These are phyloP conservation scores for Trogon surrucura DNA, from an alignment of 2,113 vertebrate genomes.

Conservation along the genomic window DNA sequence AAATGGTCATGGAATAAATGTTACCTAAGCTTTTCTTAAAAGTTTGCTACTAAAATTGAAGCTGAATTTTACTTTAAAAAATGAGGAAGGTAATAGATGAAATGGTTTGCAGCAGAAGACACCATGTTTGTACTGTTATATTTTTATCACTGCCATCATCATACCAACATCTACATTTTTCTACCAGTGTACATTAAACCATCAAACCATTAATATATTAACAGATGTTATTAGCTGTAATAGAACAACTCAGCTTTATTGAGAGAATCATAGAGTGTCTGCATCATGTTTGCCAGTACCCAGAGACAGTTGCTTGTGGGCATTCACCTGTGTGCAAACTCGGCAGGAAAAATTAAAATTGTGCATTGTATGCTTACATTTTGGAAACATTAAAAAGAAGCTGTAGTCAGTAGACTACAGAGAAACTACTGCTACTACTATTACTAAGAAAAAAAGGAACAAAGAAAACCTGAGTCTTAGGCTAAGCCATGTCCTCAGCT, in stretches of 20 bases:
- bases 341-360: constrained; percentile 4
- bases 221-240: background rate
- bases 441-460: background rate
- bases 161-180: background rate
- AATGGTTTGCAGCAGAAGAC: background rate
- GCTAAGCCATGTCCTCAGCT: background rate
- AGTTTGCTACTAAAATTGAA: background rate
- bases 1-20: background rate
- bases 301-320: constrained; percentile 17
- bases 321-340: constrained; percentile 48
- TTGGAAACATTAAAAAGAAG: constrained; percentile 38
- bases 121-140: background rate
- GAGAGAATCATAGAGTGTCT: background rate
- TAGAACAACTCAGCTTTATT: background rate
- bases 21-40: background rate
- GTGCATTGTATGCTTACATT: background rate
- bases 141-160: constrained; percentile 22
- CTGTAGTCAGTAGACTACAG: background rate
- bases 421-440: background rate
- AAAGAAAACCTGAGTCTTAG: background rate
- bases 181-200: background rate
- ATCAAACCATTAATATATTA: background rate
- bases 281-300: background rate
- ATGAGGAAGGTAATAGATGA: background rate
- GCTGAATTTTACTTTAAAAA: background rate